Conservation (phyloP, 1,140 invertebrate species). For the Drosophila watanabei region DNA sequence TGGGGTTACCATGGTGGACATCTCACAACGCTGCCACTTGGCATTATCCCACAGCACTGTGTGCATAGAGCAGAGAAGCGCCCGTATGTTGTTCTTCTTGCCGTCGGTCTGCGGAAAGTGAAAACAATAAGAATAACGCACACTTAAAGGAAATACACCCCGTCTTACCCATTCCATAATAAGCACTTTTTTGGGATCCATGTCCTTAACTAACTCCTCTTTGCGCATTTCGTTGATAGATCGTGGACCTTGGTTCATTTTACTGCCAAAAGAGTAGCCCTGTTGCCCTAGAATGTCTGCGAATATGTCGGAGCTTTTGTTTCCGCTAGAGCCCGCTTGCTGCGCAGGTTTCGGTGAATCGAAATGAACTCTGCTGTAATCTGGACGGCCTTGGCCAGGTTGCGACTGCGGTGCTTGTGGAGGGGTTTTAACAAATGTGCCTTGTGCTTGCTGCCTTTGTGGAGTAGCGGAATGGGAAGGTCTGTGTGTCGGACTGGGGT, state of each 20-base stretch:
- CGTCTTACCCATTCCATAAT: conserved; percentile 90
- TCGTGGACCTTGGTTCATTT: conserved; percentile 92
- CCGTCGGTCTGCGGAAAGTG: conserved; percentile 92
- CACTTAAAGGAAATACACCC: background rate
- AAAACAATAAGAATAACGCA: background rate
- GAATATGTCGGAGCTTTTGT: conserved; percentile 91
- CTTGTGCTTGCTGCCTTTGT: conserved; percentile 48
- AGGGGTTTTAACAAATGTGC: conserved; percentile 36
- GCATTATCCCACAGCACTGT: conserved; percentile 97
- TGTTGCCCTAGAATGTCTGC: conserved; percentile 95
- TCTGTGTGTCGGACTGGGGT: conserved; percentile 86
- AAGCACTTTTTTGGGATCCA: conserved; percentile 96
- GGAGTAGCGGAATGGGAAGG: conserved; percentile 10
- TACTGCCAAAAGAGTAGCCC: conserved; percentile 93
- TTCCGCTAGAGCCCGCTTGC: conserved; percentile 71
- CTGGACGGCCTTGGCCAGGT: conserved; percentile 73
- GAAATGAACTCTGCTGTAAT: conserved; percentile 90
- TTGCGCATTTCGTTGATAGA: conserved; percentile 98
- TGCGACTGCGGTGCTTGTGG: conserved; percentile 19
- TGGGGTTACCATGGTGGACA: conserved; percentile 96
- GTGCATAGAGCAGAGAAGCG: conserved; percentile 96
- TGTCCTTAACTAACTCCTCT: conserved; percentile 93
- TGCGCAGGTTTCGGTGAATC: conserved; percentile 86
- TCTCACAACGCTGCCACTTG: conserved; percentile 96
- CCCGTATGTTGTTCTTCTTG: conserved; percentile 98